These are phyloP conservation scores for Periphyllus acericola DNA, from an alignment of 2,888 invertebrate species.

Conservation along the genomic window DNA sequence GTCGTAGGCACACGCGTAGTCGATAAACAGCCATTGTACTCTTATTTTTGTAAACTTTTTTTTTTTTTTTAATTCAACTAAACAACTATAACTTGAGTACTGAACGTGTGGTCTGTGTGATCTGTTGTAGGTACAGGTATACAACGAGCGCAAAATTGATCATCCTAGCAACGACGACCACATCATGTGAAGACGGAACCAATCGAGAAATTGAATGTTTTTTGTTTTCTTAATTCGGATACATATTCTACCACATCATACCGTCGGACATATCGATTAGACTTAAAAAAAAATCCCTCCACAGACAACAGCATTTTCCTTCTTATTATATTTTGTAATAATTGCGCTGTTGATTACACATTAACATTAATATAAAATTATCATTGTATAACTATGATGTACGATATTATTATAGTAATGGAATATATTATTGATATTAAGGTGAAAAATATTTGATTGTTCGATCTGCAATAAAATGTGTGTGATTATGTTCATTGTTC, in stretches of 20 bases:
- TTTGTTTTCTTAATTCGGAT: constrained; percentile 16
- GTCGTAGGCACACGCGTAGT: too few relatives aligned
- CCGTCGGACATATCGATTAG: constrained; percentile 51
- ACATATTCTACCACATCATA: background rate
- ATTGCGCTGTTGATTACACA: background rate
- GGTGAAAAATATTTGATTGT: background rate
- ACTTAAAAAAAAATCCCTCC: constrained; percentile 32
- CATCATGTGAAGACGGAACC: constrained; percentile 2
- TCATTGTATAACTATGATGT: background rate
- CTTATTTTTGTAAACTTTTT: too few relatives aligned
- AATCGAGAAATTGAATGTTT: constrained; percentile 4
- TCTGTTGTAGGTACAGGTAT: constrained; percentile 32
- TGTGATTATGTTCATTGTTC: background rate
- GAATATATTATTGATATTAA: constrained; percentile 2
- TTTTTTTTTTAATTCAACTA: too few relatives aligned
- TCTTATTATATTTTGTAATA: constrained; percentile 27
- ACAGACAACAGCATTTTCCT: background rate
- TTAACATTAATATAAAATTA: constrained; percentile 1
- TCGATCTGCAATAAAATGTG: background rate
- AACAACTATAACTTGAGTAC: background rate
- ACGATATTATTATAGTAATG: background rate
- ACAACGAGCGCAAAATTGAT: constrained; percentile 41
- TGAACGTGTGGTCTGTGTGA: background rate
- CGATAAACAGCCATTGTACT: too few relatives aligned
- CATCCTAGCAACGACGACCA: constrained; percentile 10